These are phyloP conservation scores for Achlya flavicornis DNA, from an alignment of 2,888 invertebrate species.

Conservation along the genomic window DNA sequence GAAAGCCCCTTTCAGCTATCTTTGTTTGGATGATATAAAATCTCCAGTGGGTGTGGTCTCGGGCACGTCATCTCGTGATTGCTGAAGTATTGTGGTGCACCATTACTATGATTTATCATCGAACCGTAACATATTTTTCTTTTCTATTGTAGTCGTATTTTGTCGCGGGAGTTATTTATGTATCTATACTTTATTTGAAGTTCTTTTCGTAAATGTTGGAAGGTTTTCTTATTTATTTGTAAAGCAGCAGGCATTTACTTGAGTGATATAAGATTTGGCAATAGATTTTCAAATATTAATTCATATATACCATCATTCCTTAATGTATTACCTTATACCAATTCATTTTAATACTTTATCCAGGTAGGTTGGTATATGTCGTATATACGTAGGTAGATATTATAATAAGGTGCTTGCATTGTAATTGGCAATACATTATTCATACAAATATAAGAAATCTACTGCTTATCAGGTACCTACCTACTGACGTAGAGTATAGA, in stretches of 20 bases:
- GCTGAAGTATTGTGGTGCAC: constrained; percentile 38
- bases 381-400: too few species aligned
- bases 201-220: constrained; percentile 12
- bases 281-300: background rate
- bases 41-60: constrained; percentile 72
- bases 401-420: too few species aligned
- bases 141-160: constrained; percentile 34
- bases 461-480: too few species aligned
- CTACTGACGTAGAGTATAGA: too few species aligned
- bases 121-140: constrained; percentile 32
- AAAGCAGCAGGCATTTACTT: background rate
- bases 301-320: background rate
- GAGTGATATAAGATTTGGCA: background rate
- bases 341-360: background rate
- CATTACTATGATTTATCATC: constrained; percentile 59
- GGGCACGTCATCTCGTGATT: constrained; percentile 50
- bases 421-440: too few species aligned
- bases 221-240: background rate
- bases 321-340: background rate
- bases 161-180: constrained; percentile 15
- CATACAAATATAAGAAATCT: too few species aligned
- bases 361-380: too few species aligned
- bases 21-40: constrained; percentile 80
- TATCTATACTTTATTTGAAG: constrained; percentile 23
- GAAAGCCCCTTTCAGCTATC: constrained; percentile 43